These are phyloP conservation scores for Caretta caretta DNA, from an alignment of 2,113 vertebrate species.

Conservation along the genomic window DNA sequence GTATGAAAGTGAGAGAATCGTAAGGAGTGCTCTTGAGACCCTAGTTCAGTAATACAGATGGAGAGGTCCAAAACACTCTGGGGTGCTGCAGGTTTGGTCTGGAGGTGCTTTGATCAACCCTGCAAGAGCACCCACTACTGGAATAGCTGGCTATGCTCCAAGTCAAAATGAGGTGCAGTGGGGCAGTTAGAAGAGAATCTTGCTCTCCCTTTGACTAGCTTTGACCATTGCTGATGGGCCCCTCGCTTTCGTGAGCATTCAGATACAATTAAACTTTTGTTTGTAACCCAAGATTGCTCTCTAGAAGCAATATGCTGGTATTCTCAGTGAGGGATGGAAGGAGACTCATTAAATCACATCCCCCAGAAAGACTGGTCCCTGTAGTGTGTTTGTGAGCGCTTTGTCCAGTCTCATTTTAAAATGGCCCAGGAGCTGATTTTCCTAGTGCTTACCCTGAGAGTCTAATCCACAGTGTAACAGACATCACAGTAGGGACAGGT, in stretches of 20 bases:
- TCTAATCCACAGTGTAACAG: accelerated
- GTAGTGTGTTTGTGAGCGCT: background rate
- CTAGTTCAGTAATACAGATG: background rate
- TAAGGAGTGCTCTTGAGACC: background rate
- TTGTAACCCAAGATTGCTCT: background rate
- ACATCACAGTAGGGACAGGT: no score
- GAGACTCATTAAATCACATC: background rate
- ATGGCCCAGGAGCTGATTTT: background rate
- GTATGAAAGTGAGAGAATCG: no score
- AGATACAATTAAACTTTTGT: background rate
- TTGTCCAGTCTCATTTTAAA: background rate
- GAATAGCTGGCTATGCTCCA: background rate
- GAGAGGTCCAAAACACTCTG: background rate
- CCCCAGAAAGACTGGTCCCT: background rate
- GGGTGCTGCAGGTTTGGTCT: background rate
- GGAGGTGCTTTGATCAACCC: background rate
- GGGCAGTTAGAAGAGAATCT: background rate
- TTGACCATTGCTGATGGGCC: background rate
- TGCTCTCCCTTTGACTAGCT: background rate
- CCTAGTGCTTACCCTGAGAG: accelerated
- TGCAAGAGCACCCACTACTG: background rate
- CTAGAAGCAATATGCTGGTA: background rate
- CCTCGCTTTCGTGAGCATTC: background rate
- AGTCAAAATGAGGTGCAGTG: background rate
- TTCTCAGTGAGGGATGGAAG: background rate